phyloP scores from a whole-genome alignment of 2,113 vertebrate genomes.

The Connochaetes taurinus region DNA sequence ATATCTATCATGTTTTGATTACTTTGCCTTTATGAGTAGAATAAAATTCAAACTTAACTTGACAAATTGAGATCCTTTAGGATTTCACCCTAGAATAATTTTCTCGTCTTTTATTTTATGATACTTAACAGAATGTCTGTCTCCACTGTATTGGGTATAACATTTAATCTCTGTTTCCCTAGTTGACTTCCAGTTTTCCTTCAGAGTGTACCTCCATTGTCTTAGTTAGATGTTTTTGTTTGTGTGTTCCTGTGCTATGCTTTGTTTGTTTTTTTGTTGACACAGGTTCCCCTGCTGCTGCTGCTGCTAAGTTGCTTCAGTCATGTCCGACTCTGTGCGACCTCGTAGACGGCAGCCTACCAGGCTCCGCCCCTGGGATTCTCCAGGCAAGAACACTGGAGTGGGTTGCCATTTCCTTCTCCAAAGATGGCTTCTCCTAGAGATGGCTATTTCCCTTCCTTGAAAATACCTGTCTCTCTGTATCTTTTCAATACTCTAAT shows the following conservation, averaged over 20 bases:
- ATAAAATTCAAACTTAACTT: neutral
- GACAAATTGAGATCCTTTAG: neutral
- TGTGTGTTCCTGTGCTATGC: neutral
- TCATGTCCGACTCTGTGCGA: no score
- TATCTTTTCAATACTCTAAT: neutral
- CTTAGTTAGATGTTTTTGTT: neutral
- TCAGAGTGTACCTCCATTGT: accelerated
- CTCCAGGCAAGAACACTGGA: no score
- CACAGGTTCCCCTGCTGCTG: neutral
- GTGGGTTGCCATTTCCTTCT: no score
- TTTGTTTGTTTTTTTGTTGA: neutral
- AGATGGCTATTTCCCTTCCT: neutral
- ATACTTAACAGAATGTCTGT: neutral
- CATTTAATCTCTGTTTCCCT: accelerated
- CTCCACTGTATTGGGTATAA: neutral
- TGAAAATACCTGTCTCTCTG: neutral
- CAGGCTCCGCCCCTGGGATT: no score
- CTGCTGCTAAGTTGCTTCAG: no score
- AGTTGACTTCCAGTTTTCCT: neutral
- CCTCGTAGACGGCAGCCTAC: no score
- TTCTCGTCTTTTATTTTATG: neutral
- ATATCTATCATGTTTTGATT: neutral
- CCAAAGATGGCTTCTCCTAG: neutral
- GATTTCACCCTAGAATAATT: neutral
- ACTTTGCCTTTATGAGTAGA: neutral